Evolutionary conservation across 2,797 vertebrate species (phyloP), one percentile per base, ranked within the genome.

Genomic region (Arnoldichthys spilopterus): DNA sequence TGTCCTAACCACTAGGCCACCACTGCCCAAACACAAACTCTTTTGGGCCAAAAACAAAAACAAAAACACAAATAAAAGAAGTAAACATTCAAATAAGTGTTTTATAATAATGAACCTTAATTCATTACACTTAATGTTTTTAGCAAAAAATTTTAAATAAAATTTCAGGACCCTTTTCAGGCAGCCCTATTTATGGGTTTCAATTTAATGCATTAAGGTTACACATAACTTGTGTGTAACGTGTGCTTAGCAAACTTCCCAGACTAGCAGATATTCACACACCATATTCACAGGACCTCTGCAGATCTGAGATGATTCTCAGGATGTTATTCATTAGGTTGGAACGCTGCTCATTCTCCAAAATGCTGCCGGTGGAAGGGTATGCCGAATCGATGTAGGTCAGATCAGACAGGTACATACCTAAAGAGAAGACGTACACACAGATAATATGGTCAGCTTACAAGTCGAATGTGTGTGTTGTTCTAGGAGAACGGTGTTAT

Each of bases 271-370:
- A 40, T 2, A 12, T 22, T 34, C 68, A 79, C 96, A 87, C 85
- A 99, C 98, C 98, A 54, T 98, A 99, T 89, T 97, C 97, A 88
- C 97, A 98, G 0, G 97, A 98, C 88, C 98, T 97, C 88, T 99
- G 98, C 87, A 99, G 90, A 85, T 99, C 98, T 1, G 98, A 98
- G 91, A 99, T 98, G 86, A 99, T 99, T 90, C 98, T 92, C 86
- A 99, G 95, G 70, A 99, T 96, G 89, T 99, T 99, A 90, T 99
- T 99, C 97, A 99, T 99, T 86, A 98, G 90, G 86, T 99, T 99
- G 81, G 98, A 98, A 88, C 98, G 94, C 87, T 98, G 97, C 83
- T 99, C 98, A 7, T 94, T 98, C 91, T 99, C 98, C 91, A 99
- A 91, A 87, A 99, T 99, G 93, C 97, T 99, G 78, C 96, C 97